Percentiles rank a stretch among this genome's conserved stretches.
phyloP scores from a whole-genome alignment of 2,888 invertebrate genomes.

The Epinotia brunnichana region DNA sequence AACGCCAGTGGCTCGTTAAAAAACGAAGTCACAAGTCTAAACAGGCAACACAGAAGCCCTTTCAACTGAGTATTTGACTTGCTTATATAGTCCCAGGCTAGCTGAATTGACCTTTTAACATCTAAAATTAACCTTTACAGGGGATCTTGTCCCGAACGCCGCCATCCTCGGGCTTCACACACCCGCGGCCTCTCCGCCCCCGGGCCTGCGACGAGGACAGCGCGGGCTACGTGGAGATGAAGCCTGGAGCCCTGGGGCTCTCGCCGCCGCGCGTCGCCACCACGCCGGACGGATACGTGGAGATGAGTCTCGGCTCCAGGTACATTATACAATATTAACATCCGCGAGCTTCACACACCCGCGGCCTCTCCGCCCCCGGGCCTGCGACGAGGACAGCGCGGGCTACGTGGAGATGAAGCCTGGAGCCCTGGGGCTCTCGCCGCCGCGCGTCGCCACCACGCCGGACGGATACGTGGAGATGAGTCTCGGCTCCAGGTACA shows the following conservation, averaged over 20 bases:
- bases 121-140: slow-evolving; percentile 46
- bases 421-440: slow-evolving; percentile 59
- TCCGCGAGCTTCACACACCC: slow-evolving; percentile 55
- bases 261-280: slow-evolving; percentile 45
- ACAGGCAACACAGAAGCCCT: too few species aligned
- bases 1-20: too few species aligned
- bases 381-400: slow-evolving; percentile 58
- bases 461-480: slow-evolving; percentile 87
- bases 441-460: slow-evolving; percentile 52
- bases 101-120: too few species aligned
- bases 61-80: too few species aligned
- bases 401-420: slow-evolving; percentile 86
- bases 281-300: slow-evolving; percentile 85
- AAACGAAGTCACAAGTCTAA: too few species aligned
- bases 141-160: slow-evolving; percentile 63
- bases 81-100: too few species aligned
- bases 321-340: too few species aligned
- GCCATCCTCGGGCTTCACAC: slow-evolving; percentile 58
- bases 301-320: slow-evolving; percentile 83
- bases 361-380: slow-evolving; percentile 50
- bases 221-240: slow-evolving; percentile 86
- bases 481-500: slow-evolving; percentile 73
- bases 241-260: slow-evolving; percentile 66
- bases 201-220: slow-evolving; percentile 58
- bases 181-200: slow-evolving; percentile 49